phyloP scores from a whole-genome alignment of 2,888 invertebrate species.

The Eilema depressum region DNA sequence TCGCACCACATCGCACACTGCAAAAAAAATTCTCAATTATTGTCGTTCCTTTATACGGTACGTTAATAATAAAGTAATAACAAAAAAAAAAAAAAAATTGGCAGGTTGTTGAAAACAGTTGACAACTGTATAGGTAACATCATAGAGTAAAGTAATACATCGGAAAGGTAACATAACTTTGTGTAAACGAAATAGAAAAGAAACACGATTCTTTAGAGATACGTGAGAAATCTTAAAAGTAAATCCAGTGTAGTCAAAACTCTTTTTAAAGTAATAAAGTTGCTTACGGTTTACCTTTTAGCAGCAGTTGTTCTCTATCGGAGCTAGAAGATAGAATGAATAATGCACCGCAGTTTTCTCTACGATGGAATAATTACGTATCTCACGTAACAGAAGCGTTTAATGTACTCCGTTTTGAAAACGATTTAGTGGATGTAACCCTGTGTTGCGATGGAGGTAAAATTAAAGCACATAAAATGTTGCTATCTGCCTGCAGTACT shows the following conservation, averaged over 20 bases:
- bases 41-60: no score
- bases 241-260: conserved; percentile 34
- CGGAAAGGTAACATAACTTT: no score
- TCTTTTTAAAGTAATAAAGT: conserved; percentile 37
- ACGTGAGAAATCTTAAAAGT: conserved; percentile 24
- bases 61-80: no score
- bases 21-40: no score
- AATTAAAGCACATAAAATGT: conserved; percentile 94
- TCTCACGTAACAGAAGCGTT: conserved; percentile 93
- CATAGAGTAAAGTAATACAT: no score
- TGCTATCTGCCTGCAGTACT: conserved; percentile 94
- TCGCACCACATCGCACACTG: no score
- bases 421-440: conserved; percentile 94
- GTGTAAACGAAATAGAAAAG: conserved; percentile 48
- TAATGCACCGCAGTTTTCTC: conserved; percentile 93
- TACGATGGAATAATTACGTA: conserved; percentile 95
- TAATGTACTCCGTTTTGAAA: conserved; percentile 89
- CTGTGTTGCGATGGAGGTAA: conserved; percentile 94
- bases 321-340: conserved; percentile 66
- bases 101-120: conserved; percentile 14
- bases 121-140: no score
- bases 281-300: conserved; percentile 22
- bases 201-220: conserved; percentile 27
- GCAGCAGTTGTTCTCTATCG: conserved; percentile 22
- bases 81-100: background rate